phyloP scores from a whole-genome alignment of 2,797 vertebrate genomes.

The Girardinus metallicus region DNA sequence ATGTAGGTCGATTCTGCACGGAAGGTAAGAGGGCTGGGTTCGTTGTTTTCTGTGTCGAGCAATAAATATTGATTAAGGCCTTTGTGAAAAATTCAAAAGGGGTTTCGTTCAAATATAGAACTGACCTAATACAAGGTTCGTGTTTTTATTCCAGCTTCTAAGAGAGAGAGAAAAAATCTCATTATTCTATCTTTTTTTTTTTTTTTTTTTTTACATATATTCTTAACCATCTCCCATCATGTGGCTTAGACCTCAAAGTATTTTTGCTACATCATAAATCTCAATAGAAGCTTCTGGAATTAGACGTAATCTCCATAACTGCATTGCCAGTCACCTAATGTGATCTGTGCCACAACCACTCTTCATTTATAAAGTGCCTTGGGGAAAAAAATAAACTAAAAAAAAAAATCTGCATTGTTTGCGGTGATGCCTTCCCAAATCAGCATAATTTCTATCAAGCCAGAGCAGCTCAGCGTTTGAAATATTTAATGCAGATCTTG shows the following conservation, averaged over 20 bases:
- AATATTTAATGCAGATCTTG: conserved; percentile 21
- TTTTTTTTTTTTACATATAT: neutral
- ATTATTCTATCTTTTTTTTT: neutral
- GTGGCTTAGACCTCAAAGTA: conserved; percentile 13
- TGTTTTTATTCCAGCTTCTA: conserved; percentile 18
- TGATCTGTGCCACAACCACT: conserved; percentile 33
- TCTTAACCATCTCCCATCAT: conserved; percentile 12
- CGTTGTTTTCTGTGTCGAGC: conserved; percentile 53
- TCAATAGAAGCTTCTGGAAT: conserved; percentile 27
- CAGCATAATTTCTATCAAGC: conserved; percentile 19
- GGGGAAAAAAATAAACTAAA: neutral
- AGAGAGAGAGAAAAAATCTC: neutral
- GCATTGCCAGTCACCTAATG: conserved; percentile 18
- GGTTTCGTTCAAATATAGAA: conserved; percentile 35
- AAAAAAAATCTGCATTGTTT: conserved; percentile 29
- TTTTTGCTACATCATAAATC: conserved; percentile 26
- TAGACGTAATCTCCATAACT: conserved; percentile 33
- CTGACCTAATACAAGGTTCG: conserved; percentile 15
- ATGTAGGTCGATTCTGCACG: conserved; percentile 91
- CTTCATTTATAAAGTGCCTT: conserved; percentile 32
- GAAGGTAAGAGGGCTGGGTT: conserved; percentile 89
- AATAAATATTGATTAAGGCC: conserved; percentile 54
- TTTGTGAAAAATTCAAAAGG: conserved; percentile 46
- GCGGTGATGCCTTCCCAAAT: conserved; percentile 19
- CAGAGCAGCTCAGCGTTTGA: conserved; percentile 13